These are phyloP conservation scores for Sanderia malayensis DNA, from an alignment of 30 jellyfish, hydroid and myxozoan species.

Conservation along the genomic window DNA sequence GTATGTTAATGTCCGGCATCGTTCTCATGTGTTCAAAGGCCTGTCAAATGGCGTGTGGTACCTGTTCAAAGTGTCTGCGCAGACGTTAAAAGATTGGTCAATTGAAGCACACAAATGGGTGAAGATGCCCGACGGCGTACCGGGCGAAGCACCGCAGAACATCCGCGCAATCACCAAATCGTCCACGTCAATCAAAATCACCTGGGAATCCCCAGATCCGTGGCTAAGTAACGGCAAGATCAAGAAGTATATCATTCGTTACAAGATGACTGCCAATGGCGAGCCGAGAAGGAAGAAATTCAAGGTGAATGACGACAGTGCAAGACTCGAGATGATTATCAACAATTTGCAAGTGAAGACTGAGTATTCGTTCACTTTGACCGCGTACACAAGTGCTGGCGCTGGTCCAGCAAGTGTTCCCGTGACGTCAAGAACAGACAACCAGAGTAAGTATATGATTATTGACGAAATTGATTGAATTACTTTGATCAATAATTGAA, in stretches of 20 bases:
- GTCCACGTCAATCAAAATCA: slow-evolving; percentile 77
- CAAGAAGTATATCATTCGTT: slow-evolving; percentile 54
- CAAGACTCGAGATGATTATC: slow-evolving; percentile 44
- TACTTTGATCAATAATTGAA: too few relatives aligned
- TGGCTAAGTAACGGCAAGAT: slow-evolving; percentile 86
- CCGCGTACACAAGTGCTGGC: slow-evolving; percentile 77
- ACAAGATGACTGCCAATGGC: slow-evolving; percentile 39
- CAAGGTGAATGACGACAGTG: slow-evolving; percentile 24
- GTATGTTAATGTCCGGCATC: slow-evolving; percentile 34
- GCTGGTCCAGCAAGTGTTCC: slow-evolving; percentile 60
- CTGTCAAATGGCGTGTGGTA: slow-evolving; percentile 86
- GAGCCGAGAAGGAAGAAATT: slow-evolving; percentile 26
- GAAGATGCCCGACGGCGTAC: slow-evolving; percentile 78
- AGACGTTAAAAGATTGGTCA: slow-evolving; percentile 72
- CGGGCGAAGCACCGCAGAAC: slow-evolving; percentile 77
- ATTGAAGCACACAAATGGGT: slow-evolving; percentile 67
- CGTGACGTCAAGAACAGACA: slow-evolving; percentile 55
- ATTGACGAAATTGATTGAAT: too few relatives aligned
- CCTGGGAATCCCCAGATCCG: slow-evolving; percentile 97
- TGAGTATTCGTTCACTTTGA: slow-evolving; percentile 53
- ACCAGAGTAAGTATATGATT: slow-evolving; percentile 76
- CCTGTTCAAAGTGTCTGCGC: slow-evolving; percentile 77
- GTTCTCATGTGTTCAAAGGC: slow-evolving; percentile 43
- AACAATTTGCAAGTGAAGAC: slow-evolving; percentile 70
- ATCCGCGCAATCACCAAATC: slow-evolving; percentile 86